These are phyloP conservation scores for Hyles euphorbiae DNA, from an alignment of 1,140 invertebrate species.

Conservation along the genomic window DNA sequence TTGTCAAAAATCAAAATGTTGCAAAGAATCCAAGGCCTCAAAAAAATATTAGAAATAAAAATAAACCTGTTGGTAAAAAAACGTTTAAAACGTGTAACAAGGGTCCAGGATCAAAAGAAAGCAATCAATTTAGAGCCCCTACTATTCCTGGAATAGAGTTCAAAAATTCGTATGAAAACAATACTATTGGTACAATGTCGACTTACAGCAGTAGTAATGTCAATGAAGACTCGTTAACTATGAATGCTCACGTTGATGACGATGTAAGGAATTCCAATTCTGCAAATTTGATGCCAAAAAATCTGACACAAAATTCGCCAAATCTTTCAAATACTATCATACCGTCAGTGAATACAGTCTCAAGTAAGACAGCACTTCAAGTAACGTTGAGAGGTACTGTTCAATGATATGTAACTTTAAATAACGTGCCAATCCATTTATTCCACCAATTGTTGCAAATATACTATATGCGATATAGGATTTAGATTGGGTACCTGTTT, in stretches of 20 bases:
- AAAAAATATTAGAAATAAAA: conserved; percentile 5
- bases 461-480: too few relatives aligned
- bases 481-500: too few relatives aligned
- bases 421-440: too few relatives aligned
- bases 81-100: background rate
- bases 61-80: conserved; percentile 10
- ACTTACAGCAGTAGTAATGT: too few relatives aligned
- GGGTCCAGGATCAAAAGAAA: background rate
- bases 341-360: background rate
- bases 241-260: too few relatives aligned
- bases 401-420: too few relatives aligned
- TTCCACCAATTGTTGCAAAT: too few relatives aligned
- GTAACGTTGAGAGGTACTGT: background rate
- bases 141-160: background rate
- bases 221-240: too few relatives aligned
- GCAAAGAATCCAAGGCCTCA: conserved; percentile 12
- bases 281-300: too few relatives aligned
- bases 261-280: too few relatives aligned
- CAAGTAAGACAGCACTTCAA: conserved; percentile 2
- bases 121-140: background rate
- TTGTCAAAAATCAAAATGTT: conserved; percentile 2
- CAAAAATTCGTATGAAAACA: background rate
- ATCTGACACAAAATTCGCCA: background rate
- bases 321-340: background rate
- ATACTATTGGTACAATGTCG: too few relatives aligned